phyloP scores from a whole-genome alignment of 30 jellyfish, hydroid and myxozoan genomes.

The Sanderia malayensis region DNA sequence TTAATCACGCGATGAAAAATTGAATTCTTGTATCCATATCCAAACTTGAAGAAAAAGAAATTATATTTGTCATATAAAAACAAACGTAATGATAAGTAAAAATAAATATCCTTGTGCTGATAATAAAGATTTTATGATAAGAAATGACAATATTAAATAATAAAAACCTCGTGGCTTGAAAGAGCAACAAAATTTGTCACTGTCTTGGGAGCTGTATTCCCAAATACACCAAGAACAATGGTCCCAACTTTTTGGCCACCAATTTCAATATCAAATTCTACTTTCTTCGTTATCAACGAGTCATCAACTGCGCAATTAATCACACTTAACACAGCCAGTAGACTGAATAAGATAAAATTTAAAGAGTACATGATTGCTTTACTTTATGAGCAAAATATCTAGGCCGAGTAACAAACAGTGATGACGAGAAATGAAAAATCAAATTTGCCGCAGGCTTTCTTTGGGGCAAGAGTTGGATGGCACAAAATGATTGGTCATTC shows the following conservation, averaged over 20 bases:
- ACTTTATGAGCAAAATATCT: neutral
- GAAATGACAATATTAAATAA: neutral
- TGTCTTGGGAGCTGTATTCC: conserved; percentile 73
- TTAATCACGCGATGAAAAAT: conserved; percentile 70
- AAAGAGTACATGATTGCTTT: conserved; percentile 19
- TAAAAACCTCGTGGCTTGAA: conserved; percentile 35
- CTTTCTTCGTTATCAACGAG: conserved; percentile 48
- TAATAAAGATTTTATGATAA: neutral
- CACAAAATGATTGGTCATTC: conserved; percentile 19
- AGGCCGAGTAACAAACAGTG: too few species aligned
- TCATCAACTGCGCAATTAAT: conserved; percentile 28
- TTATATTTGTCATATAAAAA: neutral
- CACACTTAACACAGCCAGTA: conserved; percentile 10
- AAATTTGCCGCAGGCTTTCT: neutral
- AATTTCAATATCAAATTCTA: conserved; percentile 34
- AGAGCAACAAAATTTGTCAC: conserved; percentile 75
- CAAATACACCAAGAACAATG: conserved; percentile 66
- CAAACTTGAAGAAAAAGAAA: conserved; percentile 37
- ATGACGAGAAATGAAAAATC: too few species aligned
- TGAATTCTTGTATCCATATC: conserved; percentile 66
- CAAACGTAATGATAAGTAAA: neutral
- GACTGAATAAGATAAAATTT: neutral
- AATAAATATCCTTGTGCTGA: neutral
- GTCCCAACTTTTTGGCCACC: conserved; percentile 55
- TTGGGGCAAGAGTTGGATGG: neutral